phyloP scores from a whole-genome alignment of 2,888 invertebrate species.

The Iselma pallidipennis region DNA sequence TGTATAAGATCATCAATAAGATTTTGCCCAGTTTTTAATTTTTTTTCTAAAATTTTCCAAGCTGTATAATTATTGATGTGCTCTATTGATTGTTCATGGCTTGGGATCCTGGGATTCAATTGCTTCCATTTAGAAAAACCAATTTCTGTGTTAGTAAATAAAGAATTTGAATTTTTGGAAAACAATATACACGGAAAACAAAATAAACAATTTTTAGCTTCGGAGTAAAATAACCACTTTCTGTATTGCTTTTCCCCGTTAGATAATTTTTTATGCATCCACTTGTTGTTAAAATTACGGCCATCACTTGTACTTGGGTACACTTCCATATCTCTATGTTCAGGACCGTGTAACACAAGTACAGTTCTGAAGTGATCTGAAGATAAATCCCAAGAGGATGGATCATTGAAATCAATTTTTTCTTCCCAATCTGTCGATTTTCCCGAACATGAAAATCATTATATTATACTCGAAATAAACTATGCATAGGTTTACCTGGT shows the following conservation, averaged over 20 bases:
- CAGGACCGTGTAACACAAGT: neutral
- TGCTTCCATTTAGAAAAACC: neutral
- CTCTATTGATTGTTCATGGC: neutral
- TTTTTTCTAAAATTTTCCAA: neutral
- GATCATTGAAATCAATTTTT: neutral
- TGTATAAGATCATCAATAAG: neutral
- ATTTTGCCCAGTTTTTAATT: neutral
- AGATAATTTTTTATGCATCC: neutral
- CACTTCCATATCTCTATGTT: neutral
- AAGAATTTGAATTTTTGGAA: neutral
- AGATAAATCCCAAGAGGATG: neutral
- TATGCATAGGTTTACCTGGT: too few relatives aligned
- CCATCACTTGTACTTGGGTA: neutral
- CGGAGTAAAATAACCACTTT: neutral
- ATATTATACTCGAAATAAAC: too few relatives aligned
- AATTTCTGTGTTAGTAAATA: neutral
- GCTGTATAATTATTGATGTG: neutral
- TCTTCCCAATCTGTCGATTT: too few relatives aligned
- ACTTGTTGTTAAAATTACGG: neutral
- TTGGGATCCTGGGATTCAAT: neutral
- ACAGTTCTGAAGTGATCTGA: neutral
- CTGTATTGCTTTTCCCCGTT: neutral
- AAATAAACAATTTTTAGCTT: neutral
- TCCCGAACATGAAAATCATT: too few relatives aligned
- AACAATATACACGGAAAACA: neutral